Evolutionary conservation across 1,140 invertebrate species (phyloP).

Genomic region (Carcinoscorpius rotundicauda): DNA sequence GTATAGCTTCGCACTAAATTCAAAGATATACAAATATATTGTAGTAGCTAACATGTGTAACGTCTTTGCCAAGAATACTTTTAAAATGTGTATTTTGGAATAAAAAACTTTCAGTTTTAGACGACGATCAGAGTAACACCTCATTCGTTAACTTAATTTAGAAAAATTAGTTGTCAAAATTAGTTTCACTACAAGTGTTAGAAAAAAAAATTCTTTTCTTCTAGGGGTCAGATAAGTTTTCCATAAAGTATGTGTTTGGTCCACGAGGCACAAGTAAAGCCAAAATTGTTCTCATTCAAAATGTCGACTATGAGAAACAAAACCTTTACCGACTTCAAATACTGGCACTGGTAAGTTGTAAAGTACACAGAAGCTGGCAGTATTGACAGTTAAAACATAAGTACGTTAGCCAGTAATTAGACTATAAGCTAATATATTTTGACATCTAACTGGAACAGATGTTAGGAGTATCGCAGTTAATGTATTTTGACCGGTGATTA

Average conservation of each 20-base stretch:
- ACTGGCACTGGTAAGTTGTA: conserved; percentile 54
- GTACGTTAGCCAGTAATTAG: too few species aligned
- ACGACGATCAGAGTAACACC: background rate
- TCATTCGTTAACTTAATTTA: conserved; percentile 4
- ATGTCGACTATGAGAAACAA: conserved; percentile 70
- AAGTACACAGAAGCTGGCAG: too few species aligned
- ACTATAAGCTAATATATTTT: too few species aligned
- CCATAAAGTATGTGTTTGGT: conserved; percentile 58
- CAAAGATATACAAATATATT: too few species aligned
- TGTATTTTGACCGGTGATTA: too few species aligned
- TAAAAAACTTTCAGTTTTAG: background rate
- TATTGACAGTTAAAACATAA: too few species aligned
- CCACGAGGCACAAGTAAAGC: conserved; percentile 57
- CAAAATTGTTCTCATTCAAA: conserved; percentile 54
- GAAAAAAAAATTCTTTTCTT: conserved; percentile 28
- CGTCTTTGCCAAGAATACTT: too few species aligned
- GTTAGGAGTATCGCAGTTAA: too few species aligned
- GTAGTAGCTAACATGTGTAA: too few species aligned
- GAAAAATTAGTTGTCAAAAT: background rate
- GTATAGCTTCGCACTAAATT: too few species aligned
- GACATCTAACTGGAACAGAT: too few species aligned
- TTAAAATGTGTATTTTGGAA: background rate
- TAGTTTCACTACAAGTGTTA: background rate
- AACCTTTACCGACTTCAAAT: conserved; percentile 68
- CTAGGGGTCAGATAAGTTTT: conserved; percentile 53